A percentile compares a stretch with the other conserved stretches of the same genome.
Evolutionary conservation across 1,140 invertebrate genomes (phyloP).

Genomic region (silkworm (Bombyx mori)): DNA sequence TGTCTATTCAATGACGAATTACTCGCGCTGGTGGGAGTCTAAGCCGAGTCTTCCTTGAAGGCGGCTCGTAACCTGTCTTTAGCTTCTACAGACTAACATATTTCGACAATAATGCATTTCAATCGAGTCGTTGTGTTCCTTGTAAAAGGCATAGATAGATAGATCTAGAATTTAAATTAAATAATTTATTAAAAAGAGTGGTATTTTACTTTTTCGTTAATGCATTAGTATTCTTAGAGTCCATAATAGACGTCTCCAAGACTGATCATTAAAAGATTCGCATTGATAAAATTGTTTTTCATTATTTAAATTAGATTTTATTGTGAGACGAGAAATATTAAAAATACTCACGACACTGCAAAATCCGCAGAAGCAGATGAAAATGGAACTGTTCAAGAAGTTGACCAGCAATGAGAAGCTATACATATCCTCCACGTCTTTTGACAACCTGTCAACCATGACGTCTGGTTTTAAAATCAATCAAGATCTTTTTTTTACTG

Average conservation of each 20-base stretch:
- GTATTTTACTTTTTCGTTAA: too few species aligned
- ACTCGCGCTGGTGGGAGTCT: background rate
- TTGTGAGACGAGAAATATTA: background rate
- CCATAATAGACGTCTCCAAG: background rate
- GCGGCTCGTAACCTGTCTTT: background rate
- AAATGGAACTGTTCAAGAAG: conserved; percentile 44
- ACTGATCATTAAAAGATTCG: conserved; percentile 5
- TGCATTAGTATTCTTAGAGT: background rate
- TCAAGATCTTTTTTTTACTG: conserved; percentile 4
- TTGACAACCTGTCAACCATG: conserved; percentile 24
- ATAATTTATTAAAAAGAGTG: too few species aligned
- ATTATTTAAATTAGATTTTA: background rate
- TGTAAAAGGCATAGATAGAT: too few species aligned
- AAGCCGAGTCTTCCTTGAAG: background rate
- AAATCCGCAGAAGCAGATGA: conserved; percentile 47
- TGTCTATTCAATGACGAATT: background rate
- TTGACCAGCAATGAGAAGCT: conserved; percentile 41
- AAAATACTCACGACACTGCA: conserved; percentile 38
- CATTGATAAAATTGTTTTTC: conserved; percentile 16
- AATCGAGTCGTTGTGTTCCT: too few species aligned
- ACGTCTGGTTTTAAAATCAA: background rate
- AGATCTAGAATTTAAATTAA: too few species aligned
- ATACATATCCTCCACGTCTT: conserved; percentile 38
- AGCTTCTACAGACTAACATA: background rate
- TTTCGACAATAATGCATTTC: too few species aligned